phyloP scores from a whole-genome alignment of 2,113 vertebrate species.

The Oryzias javanicus region DNA sequence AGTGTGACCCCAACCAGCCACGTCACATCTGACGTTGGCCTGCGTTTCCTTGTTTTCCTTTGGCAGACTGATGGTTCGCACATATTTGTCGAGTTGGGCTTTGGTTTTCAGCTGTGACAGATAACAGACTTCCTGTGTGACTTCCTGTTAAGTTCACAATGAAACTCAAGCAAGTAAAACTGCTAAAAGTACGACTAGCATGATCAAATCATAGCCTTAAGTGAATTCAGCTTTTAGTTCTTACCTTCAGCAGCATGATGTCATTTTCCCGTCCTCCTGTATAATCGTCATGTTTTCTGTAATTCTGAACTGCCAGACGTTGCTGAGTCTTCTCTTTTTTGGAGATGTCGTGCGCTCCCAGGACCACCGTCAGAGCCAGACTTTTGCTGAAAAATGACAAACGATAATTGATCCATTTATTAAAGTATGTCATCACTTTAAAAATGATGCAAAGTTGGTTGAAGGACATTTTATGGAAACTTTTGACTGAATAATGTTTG shows the following conservation, averaged over 20 bases:
- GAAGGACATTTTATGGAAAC: no score
- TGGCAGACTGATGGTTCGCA: slow-evolving; percentile 30
- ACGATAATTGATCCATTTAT: neutral
- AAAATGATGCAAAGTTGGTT: no score
- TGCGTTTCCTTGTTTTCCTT: slow-evolving; percentile 23
- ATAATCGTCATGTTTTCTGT: slow-evolving; percentile 19
- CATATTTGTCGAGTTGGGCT: slow-evolving; percentile 39
- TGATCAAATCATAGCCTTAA: no score
- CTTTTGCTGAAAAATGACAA: neutral
- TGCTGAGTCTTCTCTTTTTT: slow-evolving; percentile 62
- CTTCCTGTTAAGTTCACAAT: no score
- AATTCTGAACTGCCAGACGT: slow-evolving; percentile 37
- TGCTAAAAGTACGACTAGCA: no score
- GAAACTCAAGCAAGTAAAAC: no score
- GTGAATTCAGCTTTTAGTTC: no score
- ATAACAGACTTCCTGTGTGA: neutral
- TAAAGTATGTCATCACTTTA: no score
- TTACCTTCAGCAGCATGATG: slow-evolving; percentile 69
- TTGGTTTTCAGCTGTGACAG: slow-evolving; percentile 50
- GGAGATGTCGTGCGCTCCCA: slow-evolving; percentile 66
- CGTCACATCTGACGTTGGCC: slow-evolving; percentile 23
- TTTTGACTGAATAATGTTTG: no score
- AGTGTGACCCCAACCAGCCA: slow-evolving; percentile 65
- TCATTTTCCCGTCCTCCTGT: slow-evolving; percentile 7
- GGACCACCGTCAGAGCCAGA: slow-evolving; percentile 39